Conservation (phyloP, 2,888 invertebrate genomes). For the Aspidiotus destructor region DNA sequence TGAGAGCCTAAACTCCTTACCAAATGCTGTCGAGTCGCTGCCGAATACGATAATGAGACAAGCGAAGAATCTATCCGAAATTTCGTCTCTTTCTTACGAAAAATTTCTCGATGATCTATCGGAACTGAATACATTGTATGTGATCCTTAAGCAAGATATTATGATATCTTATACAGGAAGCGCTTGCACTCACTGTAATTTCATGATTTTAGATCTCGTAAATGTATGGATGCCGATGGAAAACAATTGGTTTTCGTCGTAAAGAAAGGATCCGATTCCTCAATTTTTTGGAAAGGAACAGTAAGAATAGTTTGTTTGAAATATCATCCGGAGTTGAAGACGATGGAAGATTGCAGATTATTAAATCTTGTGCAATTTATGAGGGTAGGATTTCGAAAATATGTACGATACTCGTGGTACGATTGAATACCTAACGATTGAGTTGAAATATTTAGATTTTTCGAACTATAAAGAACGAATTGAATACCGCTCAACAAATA, state of each 20-base stretch:
- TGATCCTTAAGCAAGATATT: not conserved
- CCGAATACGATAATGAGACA: constrained; percentile 41
- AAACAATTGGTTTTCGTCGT: constrained; percentile 56
- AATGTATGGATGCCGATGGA: constrained; percentile 52
- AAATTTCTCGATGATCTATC: constrained; percentile 50
- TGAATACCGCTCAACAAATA: constrained; percentile 20
- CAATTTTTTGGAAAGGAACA: constrained; percentile 59
- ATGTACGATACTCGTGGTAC: too few species aligned
- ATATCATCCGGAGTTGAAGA: constrained; percentile 47
- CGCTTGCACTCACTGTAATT: constrained; percentile 1
- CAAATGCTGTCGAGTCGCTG: constrained; percentile 38
- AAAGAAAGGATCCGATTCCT: constrained; percentile 54
- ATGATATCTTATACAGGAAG: not conserved
- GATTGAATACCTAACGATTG: too few species aligned
- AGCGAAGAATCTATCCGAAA: constrained; percentile 44
- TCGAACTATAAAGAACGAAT: constrained; percentile 30
- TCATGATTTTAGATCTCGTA: constrained; percentile 46
- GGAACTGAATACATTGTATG: constrained; percentile 55
- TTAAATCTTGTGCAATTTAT: constrained; percentile 56
- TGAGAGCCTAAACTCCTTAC: constrained; percentile 33
- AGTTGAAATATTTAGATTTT: constrained; percentile 35
- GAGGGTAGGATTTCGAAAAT: constrained; percentile 44
- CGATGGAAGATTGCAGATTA: constrained; percentile 51
- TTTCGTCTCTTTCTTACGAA: constrained; percentile 47
- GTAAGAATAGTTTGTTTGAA: constrained; percentile 57